A percentile compares a stretch with the other conserved stretches of the same genome.
phyloP scores from a whole-genome alignment of 2,113 vertebrate genomes.

The Oreochromis tanganicae region DNA sequence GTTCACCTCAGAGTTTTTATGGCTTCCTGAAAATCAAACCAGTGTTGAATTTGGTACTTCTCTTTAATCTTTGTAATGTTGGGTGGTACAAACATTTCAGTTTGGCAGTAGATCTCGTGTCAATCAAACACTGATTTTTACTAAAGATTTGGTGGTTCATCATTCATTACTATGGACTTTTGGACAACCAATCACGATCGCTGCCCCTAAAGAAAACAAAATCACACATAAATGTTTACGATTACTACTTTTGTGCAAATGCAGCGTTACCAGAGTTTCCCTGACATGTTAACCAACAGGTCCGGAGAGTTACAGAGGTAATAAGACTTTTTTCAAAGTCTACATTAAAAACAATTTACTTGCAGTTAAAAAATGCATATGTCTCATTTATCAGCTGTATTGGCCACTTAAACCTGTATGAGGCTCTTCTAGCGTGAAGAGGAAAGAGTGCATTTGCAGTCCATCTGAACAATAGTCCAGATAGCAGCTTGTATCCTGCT shows the following conservation, averaged over 20 bases:
- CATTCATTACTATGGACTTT: not conserved
- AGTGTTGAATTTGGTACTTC: not conserved
- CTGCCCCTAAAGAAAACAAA: not conserved
- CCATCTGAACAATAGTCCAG: not conserved
- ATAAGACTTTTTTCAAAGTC: not conserved
- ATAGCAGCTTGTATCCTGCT: not conserved
- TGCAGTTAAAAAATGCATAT: slow-evolving; percentile 31
- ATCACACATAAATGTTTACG: not conserved
- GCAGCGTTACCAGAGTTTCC: not conserved
- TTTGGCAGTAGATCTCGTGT: not conserved
- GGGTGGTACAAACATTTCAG: not conserved
- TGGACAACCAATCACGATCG: not conserved
- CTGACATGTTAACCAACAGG: not conserved
- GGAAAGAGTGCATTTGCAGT: not conserved
- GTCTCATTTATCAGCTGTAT: not conserved
- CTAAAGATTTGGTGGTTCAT: not conserved
- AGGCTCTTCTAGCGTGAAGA: not conserved
- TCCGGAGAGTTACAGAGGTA: not conserved
- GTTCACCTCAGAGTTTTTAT: not conserved
- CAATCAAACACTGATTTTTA: not conserved
- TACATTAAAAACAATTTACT: not conserved
- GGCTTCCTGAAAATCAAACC: not conserved
- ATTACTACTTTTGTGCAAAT: not conserved
- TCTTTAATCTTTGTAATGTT: not conserved
- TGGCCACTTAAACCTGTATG: not conserved